phyloP scores from a whole-genome alignment of 2,113 vertebrate species.

The Dissostichus mawsoni region DNA sequence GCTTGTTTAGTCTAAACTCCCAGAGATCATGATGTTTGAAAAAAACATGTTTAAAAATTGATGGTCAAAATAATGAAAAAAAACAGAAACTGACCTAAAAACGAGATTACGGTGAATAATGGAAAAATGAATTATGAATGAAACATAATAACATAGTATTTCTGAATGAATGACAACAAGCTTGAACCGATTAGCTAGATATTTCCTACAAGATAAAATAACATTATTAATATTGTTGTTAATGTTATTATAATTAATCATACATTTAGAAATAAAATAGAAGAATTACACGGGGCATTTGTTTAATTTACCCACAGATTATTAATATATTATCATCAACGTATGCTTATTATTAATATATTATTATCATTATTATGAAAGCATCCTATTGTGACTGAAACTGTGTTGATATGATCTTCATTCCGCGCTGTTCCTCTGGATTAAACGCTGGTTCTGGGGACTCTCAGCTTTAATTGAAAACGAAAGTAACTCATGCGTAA shows the following conservation, averaged over 20 bases:
- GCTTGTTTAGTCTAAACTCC: too few relatives aligned
- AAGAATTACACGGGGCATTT: too few relatives aligned
- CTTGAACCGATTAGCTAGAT: neutral
- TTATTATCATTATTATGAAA: too few relatives aligned
- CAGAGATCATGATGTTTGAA: neutral
- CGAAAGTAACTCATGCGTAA: conserved; percentile 65
- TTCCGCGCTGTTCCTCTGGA: conserved; percentile 19
- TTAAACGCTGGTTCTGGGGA: conserved; percentile 23
- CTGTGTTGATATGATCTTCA: too few relatives aligned
- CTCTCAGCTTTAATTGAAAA: conserved; percentile 68
- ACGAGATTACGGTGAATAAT: neutral
- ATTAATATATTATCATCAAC: too few relatives aligned
- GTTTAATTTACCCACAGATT: too few relatives aligned
- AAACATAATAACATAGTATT: too few relatives aligned
- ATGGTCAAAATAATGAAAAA: neutral
- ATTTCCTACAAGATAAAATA: neutral
- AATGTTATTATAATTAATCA: too few relatives aligned
- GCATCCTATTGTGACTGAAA: too few relatives aligned
- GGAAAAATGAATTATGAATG: too few relatives aligned
- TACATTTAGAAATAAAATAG: neutral
- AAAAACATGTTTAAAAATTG: neutral
- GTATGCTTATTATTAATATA: too few relatives aligned
- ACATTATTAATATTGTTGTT: neutral
- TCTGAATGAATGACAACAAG: neutral
- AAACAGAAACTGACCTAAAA: neutral